These are phyloP conservation scores for Nephrotoma appendiculata DNA, from an alignment of 2,888 invertebrate species.

Conservation along the genomic window DNA sequence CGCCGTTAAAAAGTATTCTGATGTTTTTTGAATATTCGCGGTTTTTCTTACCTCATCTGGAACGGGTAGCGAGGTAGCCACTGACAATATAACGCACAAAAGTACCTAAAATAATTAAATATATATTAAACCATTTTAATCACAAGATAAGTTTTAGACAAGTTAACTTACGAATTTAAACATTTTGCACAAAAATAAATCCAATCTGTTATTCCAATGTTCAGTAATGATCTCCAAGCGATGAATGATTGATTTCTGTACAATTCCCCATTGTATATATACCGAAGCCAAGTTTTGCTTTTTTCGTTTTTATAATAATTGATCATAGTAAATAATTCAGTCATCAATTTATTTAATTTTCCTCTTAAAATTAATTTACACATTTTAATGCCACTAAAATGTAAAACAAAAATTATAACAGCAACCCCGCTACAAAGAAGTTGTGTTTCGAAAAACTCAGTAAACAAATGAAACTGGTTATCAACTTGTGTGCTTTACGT, in stretches of 20 bases:
- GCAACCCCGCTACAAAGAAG: not conserved
- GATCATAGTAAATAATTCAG: not conserved
- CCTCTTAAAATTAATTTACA: not conserved
- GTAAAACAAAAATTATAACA: not conserved
- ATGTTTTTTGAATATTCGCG: conserved; percentile 2
- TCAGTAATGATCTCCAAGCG: not conserved
- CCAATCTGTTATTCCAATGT: not conserved
- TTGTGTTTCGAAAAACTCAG: not conserved
- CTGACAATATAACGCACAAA: not conserved
- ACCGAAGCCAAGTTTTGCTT: not conserved
- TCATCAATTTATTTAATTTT: not conserved
- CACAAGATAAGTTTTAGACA: too few relatives aligned
- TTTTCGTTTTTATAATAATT: not conserved
- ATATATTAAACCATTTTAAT: not conserved
- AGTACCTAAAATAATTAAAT: not conserved
- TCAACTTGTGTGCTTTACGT: not conserved
- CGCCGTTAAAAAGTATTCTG: not conserved
- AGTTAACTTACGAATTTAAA: conserved; percentile 4
- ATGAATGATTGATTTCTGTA: not conserved
- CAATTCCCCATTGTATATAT: not conserved
- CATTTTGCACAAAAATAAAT: not conserved
- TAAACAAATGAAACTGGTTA: not conserved
- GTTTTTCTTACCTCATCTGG: conserved; percentile 3
- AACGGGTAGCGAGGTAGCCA: not conserved
- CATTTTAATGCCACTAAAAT: not conserved